Base-by-base conservation (phyloP, 2,888 invertebrate species). In the Epinotia demarniana region DNA sequence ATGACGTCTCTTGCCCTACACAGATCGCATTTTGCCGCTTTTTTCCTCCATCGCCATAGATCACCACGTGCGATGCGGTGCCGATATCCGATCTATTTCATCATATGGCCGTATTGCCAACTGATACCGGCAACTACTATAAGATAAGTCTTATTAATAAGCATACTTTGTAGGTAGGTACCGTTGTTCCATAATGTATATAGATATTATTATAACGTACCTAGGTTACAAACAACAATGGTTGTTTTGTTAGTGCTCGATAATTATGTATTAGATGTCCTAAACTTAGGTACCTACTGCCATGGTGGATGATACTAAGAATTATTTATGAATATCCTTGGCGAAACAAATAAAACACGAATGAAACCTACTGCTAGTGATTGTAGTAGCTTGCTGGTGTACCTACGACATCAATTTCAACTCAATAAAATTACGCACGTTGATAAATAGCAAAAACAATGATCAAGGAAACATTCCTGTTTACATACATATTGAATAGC, bases 401-500 rank as follows among this genome's bases (percentile, higher is more conserved):
- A 80, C n/a, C n/a, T n/a, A n/a, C 77, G 81, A 80, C 82, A 81
- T 80, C 80, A 79, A 82, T 75, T 80, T 80, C 80, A 79, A 82
- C 75, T 80, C 63, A 67, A 75, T 77, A 75, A 77, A 79, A 83
- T 81, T 79, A 80, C 81, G 79, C 81, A 82, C 81, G 81, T 84
- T 82, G 83, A 84, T 86, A 87, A 87, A 88, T 86, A 88, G 84
- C 83, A 85, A 87, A 89, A 87, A 90, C 87, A 88, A 89, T 88
- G 86, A 89, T 88, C 85, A 79, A 90, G 91, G 90, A 90, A 92
- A 89, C 86, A 89, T 87, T 91, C 87, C 86, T 86, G 87, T 88
- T 86, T 87, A 84, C 83, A 84, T 85, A 81, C 77, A 80, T 81
- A 84, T 81, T 79, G 82, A 84, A 81, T 86, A 87, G 86, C 87